These are phyloP conservation scores for Deroptyus accipitrinus DNA, from an alignment of 2,113 vertebrate genomes.

Conservation along the genomic window DNA sequence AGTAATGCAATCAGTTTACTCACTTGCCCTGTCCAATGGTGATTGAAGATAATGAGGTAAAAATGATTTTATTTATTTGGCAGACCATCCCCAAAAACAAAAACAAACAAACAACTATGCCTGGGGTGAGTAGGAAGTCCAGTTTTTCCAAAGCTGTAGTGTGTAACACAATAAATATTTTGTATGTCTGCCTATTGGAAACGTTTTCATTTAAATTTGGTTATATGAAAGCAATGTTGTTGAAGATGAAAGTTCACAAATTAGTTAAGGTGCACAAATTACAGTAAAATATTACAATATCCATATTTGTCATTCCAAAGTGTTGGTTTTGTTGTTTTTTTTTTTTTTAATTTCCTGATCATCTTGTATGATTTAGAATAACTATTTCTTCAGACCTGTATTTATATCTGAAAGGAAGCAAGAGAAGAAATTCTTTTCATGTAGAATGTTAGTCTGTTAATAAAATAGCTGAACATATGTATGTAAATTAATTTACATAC, in stretches of 20 bases:
- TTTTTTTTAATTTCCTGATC: background rate
- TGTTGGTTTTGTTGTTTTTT: background rate
- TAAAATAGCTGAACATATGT: background rate
- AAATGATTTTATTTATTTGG: slow-evolving; percentile 72
- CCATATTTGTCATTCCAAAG: background rate
- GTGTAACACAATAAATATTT: slow-evolving; percentile 66
- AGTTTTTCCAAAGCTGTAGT: slow-evolving; percentile 68
- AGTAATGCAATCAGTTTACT: slow-evolving; percentile 62
- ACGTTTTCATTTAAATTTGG: slow-evolving; percentile 57
- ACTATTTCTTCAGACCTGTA: background rate
- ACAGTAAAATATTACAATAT: background rate
- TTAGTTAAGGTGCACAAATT: background rate
- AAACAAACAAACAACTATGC: slow-evolving; percentile 71
- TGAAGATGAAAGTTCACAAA: slow-evolving; percentile 10
- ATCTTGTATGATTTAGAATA: background rate
- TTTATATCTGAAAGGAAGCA: background rate
- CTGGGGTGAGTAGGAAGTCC: slow-evolving; percentile 68
- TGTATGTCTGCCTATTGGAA: slow-evolving; percentile 66
- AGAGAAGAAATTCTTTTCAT: background rate
- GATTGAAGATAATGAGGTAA: slow-evolving; percentile 70
- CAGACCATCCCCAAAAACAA: slow-evolving; percentile 68
- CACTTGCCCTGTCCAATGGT: slow-evolving; percentile 66
- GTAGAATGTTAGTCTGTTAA: slow-evolving; percentile 5
- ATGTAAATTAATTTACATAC: slow-evolving; percentile 27
- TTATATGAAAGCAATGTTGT: slow-evolving; percentile 44